A percentile compares a stretch with the other conserved stretches of the same genome.
Conservation (phyloP, 2,113 vertebrate genomes). For the Ploceus nigricollis region DNA sequence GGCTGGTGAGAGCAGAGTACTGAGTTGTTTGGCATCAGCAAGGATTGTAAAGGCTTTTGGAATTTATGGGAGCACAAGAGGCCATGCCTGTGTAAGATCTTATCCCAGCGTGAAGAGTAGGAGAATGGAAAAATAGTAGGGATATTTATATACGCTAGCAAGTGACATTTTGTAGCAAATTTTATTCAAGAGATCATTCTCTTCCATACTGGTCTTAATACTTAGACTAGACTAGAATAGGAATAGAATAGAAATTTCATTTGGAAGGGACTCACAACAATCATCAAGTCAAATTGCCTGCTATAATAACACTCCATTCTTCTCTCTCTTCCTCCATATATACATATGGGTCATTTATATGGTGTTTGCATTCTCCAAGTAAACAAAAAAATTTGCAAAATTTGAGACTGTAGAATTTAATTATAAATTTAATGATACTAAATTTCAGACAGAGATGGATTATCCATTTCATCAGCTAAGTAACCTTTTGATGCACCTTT, state of each 20-base stretch:
- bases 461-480: neutral
- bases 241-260: neutral
- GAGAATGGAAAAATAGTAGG: neutral
- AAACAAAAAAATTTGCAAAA: neutral
- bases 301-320: neutral
- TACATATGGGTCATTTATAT: neutral
- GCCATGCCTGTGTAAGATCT: neutral
- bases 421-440: neutral
- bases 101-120: neutral
- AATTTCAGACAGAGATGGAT: neutral
- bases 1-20: neutral
- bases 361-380: neutral
- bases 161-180: neutral
- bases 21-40: neutral
- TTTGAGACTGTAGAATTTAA: neutral
- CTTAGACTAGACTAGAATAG: neutral
- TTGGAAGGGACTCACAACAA: neutral
- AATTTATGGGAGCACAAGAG: neutral
- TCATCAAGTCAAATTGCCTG: neutral
- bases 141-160: neutral
- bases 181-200: neutral
- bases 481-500: neutral
- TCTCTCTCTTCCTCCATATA: neutral
- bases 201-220: neutral
- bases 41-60: neutral